These are phyloP conservation scores for Penaeus indicus DNA, from an alignment of 1,140 invertebrate species.

Conservation along the genomic window DNA sequence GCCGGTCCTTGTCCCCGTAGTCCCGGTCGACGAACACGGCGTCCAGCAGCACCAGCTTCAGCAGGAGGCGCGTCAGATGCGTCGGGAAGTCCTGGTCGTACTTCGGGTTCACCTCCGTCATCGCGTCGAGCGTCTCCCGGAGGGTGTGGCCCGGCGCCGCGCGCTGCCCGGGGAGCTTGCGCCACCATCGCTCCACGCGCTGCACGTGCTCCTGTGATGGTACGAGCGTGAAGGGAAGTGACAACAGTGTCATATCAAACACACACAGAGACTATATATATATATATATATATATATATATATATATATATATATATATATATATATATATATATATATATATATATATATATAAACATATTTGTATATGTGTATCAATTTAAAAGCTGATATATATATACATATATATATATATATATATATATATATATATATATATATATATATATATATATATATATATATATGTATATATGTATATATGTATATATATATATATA, in stretches of 20 bases:
- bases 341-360: not conserved
- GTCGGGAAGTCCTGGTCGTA: constrained; percentile 36
- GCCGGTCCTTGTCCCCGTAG: constrained; percentile 41
- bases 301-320: constrained; percentile 18
- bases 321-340: not conserved
- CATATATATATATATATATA: not conserved
- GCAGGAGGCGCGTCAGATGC: constrained; percentile 29
- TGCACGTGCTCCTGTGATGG: not conserved
- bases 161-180: not conserved
- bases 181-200: constrained; percentile 13
- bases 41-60: constrained; percentile 30
- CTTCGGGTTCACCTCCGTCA: constrained; percentile 33
- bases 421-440: constrained; percentile 11
- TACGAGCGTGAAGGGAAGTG: not conserved
- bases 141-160: constrained; percentile 3
- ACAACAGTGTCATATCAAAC: not conserved
- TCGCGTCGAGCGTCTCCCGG: not conserved
- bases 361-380: not conserved
- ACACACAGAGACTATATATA: not conserved
- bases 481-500: too few species aligned
- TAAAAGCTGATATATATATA: not conserved
- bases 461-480: not conserved
- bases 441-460: constrained; percentile 23
- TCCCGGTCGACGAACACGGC: constrained; percentile 48
- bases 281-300: constrained; percentile 16